Conservation (phyloP, 2,888 invertebrate genomes). For the Papilio gigon region DNA sequence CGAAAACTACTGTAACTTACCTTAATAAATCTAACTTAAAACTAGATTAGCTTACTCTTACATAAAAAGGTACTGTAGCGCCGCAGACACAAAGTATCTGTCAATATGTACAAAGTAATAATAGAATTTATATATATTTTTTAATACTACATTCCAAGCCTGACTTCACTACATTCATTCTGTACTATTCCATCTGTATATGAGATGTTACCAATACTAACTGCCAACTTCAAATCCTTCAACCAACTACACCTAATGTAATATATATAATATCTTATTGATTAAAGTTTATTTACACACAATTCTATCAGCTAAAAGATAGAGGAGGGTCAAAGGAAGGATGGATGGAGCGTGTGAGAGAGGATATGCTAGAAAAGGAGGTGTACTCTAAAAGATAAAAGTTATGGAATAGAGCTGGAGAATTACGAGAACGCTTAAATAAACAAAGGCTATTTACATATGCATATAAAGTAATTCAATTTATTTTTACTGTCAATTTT, state of each 20-base stretch:
- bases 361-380: neutral
- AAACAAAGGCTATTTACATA: no score
- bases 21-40: neutral
- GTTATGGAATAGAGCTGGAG: neutral
- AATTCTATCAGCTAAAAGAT: neutral
- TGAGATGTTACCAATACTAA: neutral
- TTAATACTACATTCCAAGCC: neutral
- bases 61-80: neutral
- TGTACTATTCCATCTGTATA: neutral
- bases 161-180: neutral
- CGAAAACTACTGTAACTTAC: neutral
- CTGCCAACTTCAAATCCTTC: no score
- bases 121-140: neutral
- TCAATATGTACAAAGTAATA: neutral
- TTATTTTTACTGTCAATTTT: no score
- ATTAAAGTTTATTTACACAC: constrained; percentile 5
- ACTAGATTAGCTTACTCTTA: neutral
- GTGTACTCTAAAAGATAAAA: neutral
- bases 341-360: neutral
- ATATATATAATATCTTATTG: no score
- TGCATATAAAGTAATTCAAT: no score
- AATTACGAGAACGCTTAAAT: neutral
- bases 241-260: no score
- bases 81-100: neutral
- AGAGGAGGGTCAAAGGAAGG: neutral